Evolutionary conservation across 1,140 invertebrate species (phyloP).

Genomic region (Scylla paramamosain): DNA sequence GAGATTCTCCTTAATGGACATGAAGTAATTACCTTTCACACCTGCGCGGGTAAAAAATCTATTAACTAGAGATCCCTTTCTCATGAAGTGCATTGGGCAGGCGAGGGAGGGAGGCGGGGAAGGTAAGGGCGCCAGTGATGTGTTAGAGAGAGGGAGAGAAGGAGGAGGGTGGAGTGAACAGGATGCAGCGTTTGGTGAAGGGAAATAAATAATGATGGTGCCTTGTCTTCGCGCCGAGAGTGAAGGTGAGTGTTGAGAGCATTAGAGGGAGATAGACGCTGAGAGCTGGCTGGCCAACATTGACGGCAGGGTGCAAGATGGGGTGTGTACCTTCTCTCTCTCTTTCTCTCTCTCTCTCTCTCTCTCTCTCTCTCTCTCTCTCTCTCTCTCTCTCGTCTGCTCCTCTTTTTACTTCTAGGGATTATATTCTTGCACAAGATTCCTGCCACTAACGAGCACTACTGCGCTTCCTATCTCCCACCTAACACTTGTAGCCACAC

Average conservation of each 20-base stretch:
- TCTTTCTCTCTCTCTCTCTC: not conserved
- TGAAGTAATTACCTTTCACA: too few relatives aligned
- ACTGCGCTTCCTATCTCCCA: not conserved
- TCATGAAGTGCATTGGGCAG: too few relatives aligned
- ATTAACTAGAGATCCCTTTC: too few relatives aligned
- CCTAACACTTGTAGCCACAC: too few relatives aligned
- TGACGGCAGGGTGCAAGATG: not conserved
- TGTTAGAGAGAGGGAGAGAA: too few relatives aligned
- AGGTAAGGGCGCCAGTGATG: too few relatives aligned
- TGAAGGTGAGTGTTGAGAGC: not conserved
- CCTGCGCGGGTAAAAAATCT: too few relatives aligned
- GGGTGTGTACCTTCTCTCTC: too few relatives aligned
- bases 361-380: conserved; percentile 3
- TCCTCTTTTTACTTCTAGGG: not conserved
- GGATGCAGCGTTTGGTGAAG: not conserved
- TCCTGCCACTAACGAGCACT: not conserved
- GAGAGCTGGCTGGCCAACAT: not conserved
- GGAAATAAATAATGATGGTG: not conserved
- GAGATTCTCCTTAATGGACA: too few relatives aligned
- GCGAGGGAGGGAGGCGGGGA: too few relatives aligned
- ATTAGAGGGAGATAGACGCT: not conserved
- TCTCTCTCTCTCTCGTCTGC: not conserved
- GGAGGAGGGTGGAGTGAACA: not conserved
- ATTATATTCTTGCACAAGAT: not conserved
- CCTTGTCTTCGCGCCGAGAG: not conserved